These are phyloP conservation scores for Antheraea pernyi DNA, from an alignment of 1,140 invertebrate genomes.

Conservation along the genomic window DNA sequence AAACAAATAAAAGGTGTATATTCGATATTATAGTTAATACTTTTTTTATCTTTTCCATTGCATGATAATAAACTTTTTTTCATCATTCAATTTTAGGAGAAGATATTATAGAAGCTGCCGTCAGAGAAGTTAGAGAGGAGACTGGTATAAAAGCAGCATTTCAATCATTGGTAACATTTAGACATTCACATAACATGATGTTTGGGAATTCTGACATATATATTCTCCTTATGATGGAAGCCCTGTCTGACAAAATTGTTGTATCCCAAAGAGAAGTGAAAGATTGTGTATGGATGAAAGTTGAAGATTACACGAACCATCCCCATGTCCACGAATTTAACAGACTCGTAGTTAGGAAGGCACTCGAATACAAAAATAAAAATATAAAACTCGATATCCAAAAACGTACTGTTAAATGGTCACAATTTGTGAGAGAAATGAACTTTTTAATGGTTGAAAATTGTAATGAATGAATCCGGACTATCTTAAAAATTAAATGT, in stretches of 20 bases:
- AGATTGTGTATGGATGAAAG: conserved; percentile 90
- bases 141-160: conserved; percentile 90
- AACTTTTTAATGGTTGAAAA: conserved; percentile 47
- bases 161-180: conserved; percentile 86
- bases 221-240: conserved; percentile 86
- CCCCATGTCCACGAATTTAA: conserved; percentile 88
- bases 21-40: no score
- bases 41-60: no score
- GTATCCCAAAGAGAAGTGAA: conserved; percentile 87
- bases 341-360: conserved; percentile 83
- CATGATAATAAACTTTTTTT: neutral
- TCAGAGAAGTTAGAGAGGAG: conserved; percentile 94
- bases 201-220: conserved; percentile 94
- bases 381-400: conserved; percentile 80
- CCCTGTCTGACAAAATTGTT: conserved; percentile 82
- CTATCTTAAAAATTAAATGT: neutral
- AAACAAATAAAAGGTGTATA: neutral
- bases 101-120: conserved; percentile 87
- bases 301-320: conserved; percentile 86
- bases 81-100: conserved; percentile 84
- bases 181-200: conserved; percentile 85
- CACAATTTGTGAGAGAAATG: conserved; percentile 50
- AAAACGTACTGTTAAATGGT: conserved; percentile 64
- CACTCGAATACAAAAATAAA: conserved; percentile 82
- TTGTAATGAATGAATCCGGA: conserved; percentile 25